Evolutionary conservation across 2,888 invertebrate species (phyloP).

Genomic region (Tromatobia lineatoria): DNA sequence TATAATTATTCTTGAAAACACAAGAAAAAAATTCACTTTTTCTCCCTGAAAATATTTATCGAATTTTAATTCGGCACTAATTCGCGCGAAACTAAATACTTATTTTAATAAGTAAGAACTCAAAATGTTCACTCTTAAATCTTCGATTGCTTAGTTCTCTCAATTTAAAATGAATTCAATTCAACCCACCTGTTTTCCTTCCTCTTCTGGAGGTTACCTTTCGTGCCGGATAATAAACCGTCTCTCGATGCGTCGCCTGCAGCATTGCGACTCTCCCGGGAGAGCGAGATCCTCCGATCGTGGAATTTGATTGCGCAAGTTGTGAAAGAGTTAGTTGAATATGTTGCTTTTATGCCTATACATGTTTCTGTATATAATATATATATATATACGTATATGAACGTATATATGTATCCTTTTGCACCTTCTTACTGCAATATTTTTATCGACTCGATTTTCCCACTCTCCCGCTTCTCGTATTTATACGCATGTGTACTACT

Average conservation of each 20-base stretch:
- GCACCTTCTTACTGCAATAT: conserved; percentile 33
- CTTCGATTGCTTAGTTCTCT: no score
- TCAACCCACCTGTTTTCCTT: conserved; percentile 70
- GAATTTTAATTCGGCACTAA: no score
- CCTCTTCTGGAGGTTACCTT: conserved; percentile 42
- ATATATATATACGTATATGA: neutral
- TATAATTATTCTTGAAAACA: no score
- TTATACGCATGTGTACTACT: conserved; percentile 18
- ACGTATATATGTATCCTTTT: conserved; percentile 2
- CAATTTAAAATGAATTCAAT: no score
- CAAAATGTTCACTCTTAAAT: no score
- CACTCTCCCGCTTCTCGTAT: conserved; percentile 15
- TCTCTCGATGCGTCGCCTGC: conserved; percentile 14
- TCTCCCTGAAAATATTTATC: no score
- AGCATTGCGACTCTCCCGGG: conserved; percentile 3
- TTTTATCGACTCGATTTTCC: conserved; percentile 30
- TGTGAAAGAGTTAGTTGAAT: conserved; percentile 20
- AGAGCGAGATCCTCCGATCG: conserved; percentile 61
- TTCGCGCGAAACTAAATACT: no score
- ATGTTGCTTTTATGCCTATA: conserved; percentile 16
- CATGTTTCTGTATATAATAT: neutral
- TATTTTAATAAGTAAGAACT: no score
- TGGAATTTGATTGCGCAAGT: conserved; percentile 68
- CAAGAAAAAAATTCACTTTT: no score
- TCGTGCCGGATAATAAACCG: conserved; percentile 6